phyloP scores from a whole-genome alignment of 2,797 vertebrate genomes.

The Pseudomugil gertrudae region DNA sequence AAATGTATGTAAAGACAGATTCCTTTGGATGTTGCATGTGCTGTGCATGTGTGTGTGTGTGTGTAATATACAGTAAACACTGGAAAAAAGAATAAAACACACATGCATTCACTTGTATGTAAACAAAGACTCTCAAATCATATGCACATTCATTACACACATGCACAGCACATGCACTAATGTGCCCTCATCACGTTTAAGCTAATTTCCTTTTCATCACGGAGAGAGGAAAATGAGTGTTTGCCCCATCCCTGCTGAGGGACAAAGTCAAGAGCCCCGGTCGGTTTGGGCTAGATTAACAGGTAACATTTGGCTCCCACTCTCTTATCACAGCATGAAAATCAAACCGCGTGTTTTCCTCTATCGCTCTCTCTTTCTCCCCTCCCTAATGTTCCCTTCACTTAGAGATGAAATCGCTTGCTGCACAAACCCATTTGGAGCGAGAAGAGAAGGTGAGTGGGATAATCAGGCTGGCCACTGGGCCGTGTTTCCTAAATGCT shows the following conservation, averaged over 20 bases:
- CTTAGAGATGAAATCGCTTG: conserved; percentile 99
- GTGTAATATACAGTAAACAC: conserved; percentile 27
- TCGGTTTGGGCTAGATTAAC: conserved; percentile 84
- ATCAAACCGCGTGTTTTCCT: conserved; percentile 90
- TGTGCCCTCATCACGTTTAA: conserved; percentile 81
- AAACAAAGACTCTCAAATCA: conserved; percentile 38
- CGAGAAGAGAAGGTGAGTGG: conserved; percentile 98
- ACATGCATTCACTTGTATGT: conserved; percentile 24
- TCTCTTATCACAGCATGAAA: conserved; percentile 91
- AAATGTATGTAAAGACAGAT: conserved; percentile 50
- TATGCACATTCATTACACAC: conserved; percentile 60
- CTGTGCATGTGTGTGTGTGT: conserved; percentile 53
- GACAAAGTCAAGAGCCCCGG: conserved; percentile 84
- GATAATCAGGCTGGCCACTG: conserved; percentile 99
- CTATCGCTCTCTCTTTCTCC: conserved; percentile 81
- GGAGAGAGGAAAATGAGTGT: conserved; percentile 84
- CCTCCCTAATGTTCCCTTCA: conserved; percentile 96
- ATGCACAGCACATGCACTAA: conserved; percentile 66
- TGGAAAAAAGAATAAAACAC: conserved; percentile 31
- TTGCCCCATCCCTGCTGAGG: conserved; percentile 83
- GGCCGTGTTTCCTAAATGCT: conserved; percentile 99
- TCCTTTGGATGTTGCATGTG: conserved; percentile 48
- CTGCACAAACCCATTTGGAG: conserved; percentile 99
- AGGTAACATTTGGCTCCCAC: conserved; percentile 91
- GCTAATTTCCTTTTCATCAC: conserved; percentile 84